Percentiles rank a stretch among this genome's conserved stretches.
Conservation (phyloP, 2,113 vertebrate genomes). For the Trinectes maculatus region DNA sequence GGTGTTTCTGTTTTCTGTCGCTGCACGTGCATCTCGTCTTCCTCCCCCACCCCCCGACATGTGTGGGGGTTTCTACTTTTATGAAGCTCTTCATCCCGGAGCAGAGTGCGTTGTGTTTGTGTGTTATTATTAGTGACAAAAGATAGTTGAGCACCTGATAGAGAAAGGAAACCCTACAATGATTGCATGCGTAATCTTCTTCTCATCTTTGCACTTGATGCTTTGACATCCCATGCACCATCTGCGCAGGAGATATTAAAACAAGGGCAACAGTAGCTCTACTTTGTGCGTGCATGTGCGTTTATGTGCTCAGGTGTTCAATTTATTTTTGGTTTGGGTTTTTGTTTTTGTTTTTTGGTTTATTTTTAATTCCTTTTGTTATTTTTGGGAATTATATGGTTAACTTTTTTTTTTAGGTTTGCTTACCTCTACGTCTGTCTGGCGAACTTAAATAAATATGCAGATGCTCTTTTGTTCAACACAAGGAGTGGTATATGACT, state of each 20-base stretch:
- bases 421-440: conserved; percentile 19
- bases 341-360: too few species aligned
- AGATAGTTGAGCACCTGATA: conserved; percentile 67
- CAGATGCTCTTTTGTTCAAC: conserved; percentile 23
- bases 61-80: conserved; percentile 23
- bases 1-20: conserved; percentile 22
- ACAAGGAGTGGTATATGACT: conserved; percentile 30
- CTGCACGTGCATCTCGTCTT: conserved; percentile 19
- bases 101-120: conserved; percentile 7
- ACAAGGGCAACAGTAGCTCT: conserved; percentile 64
- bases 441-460: conserved; percentile 18
- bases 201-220: conserved; percentile 51
- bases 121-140: conserved; percentile 56
- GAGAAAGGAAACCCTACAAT: conserved; percentile 50
- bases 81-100: conserved; percentile 19
- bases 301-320: conserved; percentile 59
- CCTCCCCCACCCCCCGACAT: conserved; percentile 6
- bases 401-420: conserved; percentile 6
- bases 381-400: conserved; percentile 42
- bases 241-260: conserved; percentile 60
- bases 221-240: conserved; percentile 38
- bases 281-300: conserved; percentile 19
- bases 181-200: conserved; percentile 56
- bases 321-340: conserved; percentile 24
- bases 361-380: conserved; percentile 34